These are phyloP conservation scores for Manduca sexta DNA, from an alignment of 1,140 invertebrate species.

Conservation along the genomic window DNA sequence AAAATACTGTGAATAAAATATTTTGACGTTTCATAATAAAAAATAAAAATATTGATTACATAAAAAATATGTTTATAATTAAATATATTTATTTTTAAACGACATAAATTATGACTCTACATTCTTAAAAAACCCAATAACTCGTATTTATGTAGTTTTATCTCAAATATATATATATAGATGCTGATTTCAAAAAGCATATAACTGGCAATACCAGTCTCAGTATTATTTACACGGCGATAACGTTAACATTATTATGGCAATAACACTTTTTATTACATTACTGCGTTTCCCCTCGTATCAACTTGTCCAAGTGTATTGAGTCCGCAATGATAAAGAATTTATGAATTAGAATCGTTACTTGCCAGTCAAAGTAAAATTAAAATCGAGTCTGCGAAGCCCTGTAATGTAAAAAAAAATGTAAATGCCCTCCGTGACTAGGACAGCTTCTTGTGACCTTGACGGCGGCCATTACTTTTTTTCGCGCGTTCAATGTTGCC, in stretches of 20 bases:
- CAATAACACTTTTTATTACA: background rate
- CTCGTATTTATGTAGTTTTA: no score
- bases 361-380: conserved; percentile 28
- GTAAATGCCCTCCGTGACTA: conserved; percentile 69
- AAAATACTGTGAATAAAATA: no score
- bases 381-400: conserved; percentile 30
- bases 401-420: conserved; percentile 54
- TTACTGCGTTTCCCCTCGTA: background rate
- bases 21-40: no score
- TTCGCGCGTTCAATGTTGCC: conserved; percentile 69
- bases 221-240: background rate
- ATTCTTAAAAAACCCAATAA: no score
- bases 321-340: conserved; percentile 16
- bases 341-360: conserved; percentile 9
- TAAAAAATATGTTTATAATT: no score
- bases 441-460: conserved; percentile 70
- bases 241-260: background rate
- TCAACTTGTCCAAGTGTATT: background rate
- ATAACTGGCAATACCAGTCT: conserved; percentile 3
- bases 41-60: no score
- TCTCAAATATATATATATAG: no score
- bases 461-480: conserved; percentile 68
- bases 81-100: no score
- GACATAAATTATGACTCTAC: no score
- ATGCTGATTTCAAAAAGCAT: background rate